Evolutionary conservation across 2,888 invertebrate genomes (phyloP).

Genomic region (Hoplodrina ambigua): DNA sequence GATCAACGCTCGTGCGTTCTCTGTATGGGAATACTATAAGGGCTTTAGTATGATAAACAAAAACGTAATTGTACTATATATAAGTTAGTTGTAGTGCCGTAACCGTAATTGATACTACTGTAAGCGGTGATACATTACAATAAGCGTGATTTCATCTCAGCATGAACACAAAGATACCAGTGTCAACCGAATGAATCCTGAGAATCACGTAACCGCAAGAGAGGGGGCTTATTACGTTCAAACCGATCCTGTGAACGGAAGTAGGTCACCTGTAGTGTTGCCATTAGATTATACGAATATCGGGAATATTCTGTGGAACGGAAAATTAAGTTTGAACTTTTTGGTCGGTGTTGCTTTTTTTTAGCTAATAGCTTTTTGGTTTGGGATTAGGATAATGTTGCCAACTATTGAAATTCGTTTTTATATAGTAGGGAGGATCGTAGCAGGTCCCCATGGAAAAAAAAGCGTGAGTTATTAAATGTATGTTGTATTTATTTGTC

Average conservation of each 20-base stretch:
- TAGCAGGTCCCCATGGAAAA: too few species aligned
- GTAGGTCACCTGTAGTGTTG: constrained; percentile 60
- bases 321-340: constrained; percentile 17
- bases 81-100: too few species aligned
- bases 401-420: neutral
- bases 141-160: constrained; percentile 20
- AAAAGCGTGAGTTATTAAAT: too few species aligned
- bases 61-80: too few species aligned
- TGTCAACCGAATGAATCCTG: constrained; percentile 32
- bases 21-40: too few species aligned
- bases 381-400: neutral
- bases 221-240: constrained; percentile 39
- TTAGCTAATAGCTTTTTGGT: neutral
- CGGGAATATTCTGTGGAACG: constrained; percentile 8
- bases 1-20: too few species aligned
- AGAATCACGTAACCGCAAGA: constrained; percentile 51
- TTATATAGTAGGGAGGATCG: too few species aligned
- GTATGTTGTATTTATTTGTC: too few species aligned
- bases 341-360: neutral
- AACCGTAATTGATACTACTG: neutral
- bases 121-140: neutral
- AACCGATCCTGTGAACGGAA: constrained; percentile 44
- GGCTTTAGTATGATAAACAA: too few species aligned
- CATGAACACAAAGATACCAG: constrained; percentile 28
- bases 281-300: constrained; percentile 30